Conservation (phyloP, 2,888 invertebrate species). For the Cotesia congregata region DNA sequence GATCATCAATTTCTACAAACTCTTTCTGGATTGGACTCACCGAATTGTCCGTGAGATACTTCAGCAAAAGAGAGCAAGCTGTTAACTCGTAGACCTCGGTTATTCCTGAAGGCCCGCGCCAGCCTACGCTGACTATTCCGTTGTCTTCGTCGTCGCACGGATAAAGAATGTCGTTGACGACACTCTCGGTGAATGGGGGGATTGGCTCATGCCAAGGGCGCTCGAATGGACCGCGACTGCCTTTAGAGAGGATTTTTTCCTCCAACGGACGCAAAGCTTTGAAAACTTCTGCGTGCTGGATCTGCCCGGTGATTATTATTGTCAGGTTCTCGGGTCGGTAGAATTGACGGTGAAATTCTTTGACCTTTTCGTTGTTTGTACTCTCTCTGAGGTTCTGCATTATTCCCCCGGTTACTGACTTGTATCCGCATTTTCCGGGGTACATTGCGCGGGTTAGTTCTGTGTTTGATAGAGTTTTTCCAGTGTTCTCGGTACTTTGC, state of each 20-base stretch:
- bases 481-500: slow-evolving; percentile 88
- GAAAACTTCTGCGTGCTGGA: slow-evolving; percentile 83
- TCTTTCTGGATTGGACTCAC: slow-evolving; percentile 87
- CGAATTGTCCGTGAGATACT: slow-evolving; percentile 89
- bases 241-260: slow-evolving; percentile 81
- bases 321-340: slow-evolving; percentile 92
- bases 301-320: slow-evolving; percentile 86
- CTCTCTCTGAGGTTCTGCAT: slow-evolving; percentile 86
- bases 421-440: slow-evolving; percentile 86
- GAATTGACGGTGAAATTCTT: slow-evolving; percentile 83
- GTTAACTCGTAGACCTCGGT: slow-evolving; percentile 75
- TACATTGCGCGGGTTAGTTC: slow-evolving; percentile 81
- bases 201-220: slow-evolving; percentile 85
- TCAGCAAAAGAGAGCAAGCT: slow-evolving; percentile 79
- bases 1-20: slow-evolving; percentile 87
- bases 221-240: slow-evolving; percentile 74
- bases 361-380: slow-evolving; percentile 71
- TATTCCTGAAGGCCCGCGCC: slow-evolving; percentile 83
- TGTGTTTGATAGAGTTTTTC: slow-evolving; percentile 79
- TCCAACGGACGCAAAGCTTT: slow-evolving; percentile 80
- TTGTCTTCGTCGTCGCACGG: slow-evolving; percentile 88
- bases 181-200: slow-evolving; percentile 75
- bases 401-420: slow-evolving; percentile 82
- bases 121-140: slow-evolving; percentile 83
- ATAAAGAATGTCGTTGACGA: slow-evolving; percentile 76